These are phyloP conservation scores for Machimus rusticus DNA, from an alignment of 2,888 invertebrate genomes.

Conservation along the genomic window DNA sequence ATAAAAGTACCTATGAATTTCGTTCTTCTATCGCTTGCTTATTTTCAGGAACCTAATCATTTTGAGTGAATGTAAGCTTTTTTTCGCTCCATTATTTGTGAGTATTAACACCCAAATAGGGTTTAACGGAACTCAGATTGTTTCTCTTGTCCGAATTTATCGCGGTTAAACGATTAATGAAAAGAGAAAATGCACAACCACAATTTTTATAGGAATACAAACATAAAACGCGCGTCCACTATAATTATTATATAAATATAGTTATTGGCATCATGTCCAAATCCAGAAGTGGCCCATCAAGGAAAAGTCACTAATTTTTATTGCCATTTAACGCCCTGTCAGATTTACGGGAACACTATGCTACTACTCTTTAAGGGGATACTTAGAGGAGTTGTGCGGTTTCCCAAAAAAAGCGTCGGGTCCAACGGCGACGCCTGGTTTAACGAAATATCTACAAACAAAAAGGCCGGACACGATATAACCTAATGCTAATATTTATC, in stretches of 20 bases:
- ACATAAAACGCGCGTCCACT: background rate
- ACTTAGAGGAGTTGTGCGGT: background rate
- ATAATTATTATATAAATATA: background rate
- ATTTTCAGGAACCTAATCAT: conserved; percentile 16
- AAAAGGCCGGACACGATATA: background rate
- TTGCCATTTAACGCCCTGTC: background rate
- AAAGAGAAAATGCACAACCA: conserved; percentile 30
- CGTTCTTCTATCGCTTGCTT: background rate
- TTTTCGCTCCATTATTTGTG: background rate
- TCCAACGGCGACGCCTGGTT: background rate
- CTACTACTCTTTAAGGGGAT: background rate
- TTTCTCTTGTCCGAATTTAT: background rate
- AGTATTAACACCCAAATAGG: background rate
- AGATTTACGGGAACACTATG: background rate
- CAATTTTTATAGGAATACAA: conserved; percentile 6
- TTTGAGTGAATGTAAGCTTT: background rate
- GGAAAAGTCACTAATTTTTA: background rate
- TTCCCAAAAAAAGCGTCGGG: background rate
- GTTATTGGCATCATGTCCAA: background rate
- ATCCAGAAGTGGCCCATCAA: background rate
- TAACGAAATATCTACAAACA: background rate
- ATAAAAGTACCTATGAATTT: background rate
- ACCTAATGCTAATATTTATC: background rate
- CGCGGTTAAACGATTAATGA: background rate
- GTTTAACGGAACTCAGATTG: background rate